phyloP scores from a whole-genome alignment of 92 coral and sea anemone species.

The Parazoanthus swiftii region DNA sequence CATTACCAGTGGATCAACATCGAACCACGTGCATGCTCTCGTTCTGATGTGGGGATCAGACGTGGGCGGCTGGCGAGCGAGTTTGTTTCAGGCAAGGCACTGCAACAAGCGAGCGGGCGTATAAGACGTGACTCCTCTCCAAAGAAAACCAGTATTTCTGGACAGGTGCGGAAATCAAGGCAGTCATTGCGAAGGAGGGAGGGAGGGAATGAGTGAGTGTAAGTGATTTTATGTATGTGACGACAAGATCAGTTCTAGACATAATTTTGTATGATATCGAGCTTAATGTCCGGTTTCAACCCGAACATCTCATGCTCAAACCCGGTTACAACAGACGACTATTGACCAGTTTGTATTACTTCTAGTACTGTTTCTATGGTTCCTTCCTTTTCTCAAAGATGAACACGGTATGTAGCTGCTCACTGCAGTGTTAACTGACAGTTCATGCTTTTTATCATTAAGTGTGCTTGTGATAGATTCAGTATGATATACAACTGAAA shows the following conservation, averaged over 20 bases:
- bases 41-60: neutral
- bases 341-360: neutral
- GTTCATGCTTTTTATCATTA: neutral
- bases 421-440: neutral
- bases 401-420: neutral
- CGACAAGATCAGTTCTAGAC: neutral
- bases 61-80: conserved; percentile 30
- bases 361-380: too few species aligned
- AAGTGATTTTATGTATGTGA: neutral
- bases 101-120: neutral
- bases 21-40: conserved; percentile 19
- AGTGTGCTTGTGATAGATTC: too few species aligned
- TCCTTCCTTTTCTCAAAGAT: neutral
- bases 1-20: conserved; percentile 9
- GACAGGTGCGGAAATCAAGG: conserved; percentile 33
- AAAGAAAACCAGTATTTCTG: conserved; percentile 34
- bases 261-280: neutral
- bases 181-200: neutral
- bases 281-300: neutral
- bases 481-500: neutral
- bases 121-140: conserved; percentile 20
- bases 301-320: neutral
- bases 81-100: neutral
- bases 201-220: conserved; percentile 6
- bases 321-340: neutral